Evolutionary conservation across 2,113 vertebrate genomes (phyloP).

Genomic region (Sinocyclocheilus rhinocerous): DNA sequence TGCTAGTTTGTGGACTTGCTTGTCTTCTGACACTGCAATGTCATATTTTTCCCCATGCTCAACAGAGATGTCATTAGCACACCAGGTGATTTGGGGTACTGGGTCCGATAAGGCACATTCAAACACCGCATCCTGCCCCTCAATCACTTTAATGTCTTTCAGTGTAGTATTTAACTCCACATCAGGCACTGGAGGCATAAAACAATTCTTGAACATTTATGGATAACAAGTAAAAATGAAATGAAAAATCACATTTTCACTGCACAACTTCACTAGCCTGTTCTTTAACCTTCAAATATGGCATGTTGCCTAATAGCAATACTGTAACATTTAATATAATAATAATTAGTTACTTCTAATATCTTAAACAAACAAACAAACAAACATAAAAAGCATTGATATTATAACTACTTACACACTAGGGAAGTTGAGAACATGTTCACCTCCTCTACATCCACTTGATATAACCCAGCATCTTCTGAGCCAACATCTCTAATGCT

Average conservation of each 20-base stretch:
- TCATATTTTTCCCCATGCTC: conserved; percentile 75
- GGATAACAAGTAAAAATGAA: too few relatives aligned
- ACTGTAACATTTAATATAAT: background rate
- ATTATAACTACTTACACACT: conserved; percentile 66
- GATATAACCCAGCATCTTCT: conserved; percentile 88
- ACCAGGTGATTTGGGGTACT: conserved; percentile 78
- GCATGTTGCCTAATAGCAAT: background rate
- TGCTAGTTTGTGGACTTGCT: conserved; percentile 79
- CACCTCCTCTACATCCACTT: conserved; percentile 82
- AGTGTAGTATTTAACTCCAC: conserved; percentile 72
- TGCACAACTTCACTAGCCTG: too few relatives aligned
- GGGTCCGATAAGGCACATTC: conserved; percentile 77
- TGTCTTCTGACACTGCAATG: conserved; percentile 77
- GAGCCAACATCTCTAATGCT: conserved; percentile 77
- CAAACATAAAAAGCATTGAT: background rate
- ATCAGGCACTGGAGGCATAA: conserved; percentile 74
- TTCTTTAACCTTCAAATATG: background rate
- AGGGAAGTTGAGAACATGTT: conserved; percentile 83
- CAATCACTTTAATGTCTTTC: conserved; percentile 68
- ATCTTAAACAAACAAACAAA: background rate
- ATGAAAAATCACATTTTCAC: background rate
- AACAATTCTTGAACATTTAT: background rate
- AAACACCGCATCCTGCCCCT: conserved; percentile 75
- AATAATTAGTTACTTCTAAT: background rate
- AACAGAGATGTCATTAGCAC: conserved; percentile 70